Percentiles rank a stretch among this genome's conserved stretches.
These are phyloP conservation scores for Chrysocyon brachyurus DNA, from an alignment of 2,797 vertebrate genomes.

Conservation along the genomic window DNA sequence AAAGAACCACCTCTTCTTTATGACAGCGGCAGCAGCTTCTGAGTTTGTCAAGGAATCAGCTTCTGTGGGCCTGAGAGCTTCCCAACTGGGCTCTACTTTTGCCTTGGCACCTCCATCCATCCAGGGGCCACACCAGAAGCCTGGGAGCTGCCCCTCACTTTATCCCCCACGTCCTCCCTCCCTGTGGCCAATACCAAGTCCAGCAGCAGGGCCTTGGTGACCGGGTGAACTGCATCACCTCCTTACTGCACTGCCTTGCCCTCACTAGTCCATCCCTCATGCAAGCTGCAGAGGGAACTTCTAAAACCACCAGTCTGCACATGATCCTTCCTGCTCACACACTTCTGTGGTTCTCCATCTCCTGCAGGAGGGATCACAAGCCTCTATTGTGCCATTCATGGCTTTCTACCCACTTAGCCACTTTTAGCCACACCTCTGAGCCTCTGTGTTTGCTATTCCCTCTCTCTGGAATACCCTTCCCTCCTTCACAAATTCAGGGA, in stretches of 20 bases:
- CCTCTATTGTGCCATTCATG: not conserved
- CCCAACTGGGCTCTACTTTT: not conserved
- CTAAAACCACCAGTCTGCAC: not conserved
- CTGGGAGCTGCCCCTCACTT: not conserved
- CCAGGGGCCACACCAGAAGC: not conserved
- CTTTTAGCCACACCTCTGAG: not conserved
- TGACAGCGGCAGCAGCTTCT: not conserved
- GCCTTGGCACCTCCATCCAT: not conserved
- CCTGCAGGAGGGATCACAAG: not conserved
- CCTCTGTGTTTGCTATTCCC: not conserved
- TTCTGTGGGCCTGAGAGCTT: not conserved
- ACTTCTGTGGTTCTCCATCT: not conserved
- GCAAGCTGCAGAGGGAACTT: not conserved
- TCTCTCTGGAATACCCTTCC: not conserved
- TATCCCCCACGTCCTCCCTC: not conserved
- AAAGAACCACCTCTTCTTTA: constrained; percentile 4
- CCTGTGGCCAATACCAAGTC: not conserved
- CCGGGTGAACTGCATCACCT: not conserved
- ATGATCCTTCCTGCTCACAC: not conserved
- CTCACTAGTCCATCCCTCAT: no score
- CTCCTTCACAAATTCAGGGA: not conserved
- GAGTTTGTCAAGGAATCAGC: not conserved
- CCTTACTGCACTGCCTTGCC: not conserved
- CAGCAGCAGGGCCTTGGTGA: not conserved
- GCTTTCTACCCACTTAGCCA: not conserved